These are phyloP conservation scores for Dinoponera quadriceps DNA, from an alignment of 1,140 invertebrate species.

Conservation along the genomic window DNA sequence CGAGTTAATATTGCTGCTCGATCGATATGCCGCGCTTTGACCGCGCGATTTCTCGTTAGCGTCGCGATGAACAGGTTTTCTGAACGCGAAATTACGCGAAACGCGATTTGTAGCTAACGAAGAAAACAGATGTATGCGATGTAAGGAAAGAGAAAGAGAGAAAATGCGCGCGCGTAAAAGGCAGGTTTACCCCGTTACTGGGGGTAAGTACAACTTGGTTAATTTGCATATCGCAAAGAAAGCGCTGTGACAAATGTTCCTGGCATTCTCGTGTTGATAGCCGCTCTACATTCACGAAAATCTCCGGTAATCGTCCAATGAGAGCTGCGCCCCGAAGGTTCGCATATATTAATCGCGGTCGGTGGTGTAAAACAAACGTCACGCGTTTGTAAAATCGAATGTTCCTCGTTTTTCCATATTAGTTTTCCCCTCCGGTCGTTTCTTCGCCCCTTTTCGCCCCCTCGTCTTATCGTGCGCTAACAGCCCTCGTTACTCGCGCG, in stretches of 20 bases:
- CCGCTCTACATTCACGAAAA: constrained; percentile 34
- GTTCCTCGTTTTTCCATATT: constrained; percentile 14
- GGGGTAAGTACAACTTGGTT: not conserved
- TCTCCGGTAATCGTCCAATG: constrained; percentile 35
- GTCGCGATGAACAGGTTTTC: not conserved
- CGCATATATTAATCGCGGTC: constrained; percentile 18
- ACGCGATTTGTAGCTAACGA: too few species aligned
- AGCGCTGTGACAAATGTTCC: constrained; percentile 33
- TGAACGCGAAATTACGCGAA: not conserved
- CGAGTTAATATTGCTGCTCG: constrained; percentile 6
- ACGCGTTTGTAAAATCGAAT: constrained; percentile 55
- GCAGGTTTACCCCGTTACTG: not conserved
- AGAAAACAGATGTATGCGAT: not conserved
- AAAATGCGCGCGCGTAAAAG: not conserved
- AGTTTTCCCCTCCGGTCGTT: constrained; percentile 31
- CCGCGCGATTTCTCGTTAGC: not conserved
- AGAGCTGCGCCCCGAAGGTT: constrained; percentile 14
- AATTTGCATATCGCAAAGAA: constrained; percentile 44
- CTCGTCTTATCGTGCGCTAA: not conserved
- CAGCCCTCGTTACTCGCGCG: not conserved
- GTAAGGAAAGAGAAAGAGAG: not conserved
- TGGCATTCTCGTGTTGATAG: constrained; percentile 48
- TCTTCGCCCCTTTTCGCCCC: not conserved
- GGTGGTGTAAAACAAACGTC: constrained; percentile 26
- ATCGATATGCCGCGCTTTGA: constrained; percentile 5